These are phyloP conservation scores for Ciconia maguari DNA, from an alignment of 2,113 vertebrate species.

Conservation along the genomic window DNA sequence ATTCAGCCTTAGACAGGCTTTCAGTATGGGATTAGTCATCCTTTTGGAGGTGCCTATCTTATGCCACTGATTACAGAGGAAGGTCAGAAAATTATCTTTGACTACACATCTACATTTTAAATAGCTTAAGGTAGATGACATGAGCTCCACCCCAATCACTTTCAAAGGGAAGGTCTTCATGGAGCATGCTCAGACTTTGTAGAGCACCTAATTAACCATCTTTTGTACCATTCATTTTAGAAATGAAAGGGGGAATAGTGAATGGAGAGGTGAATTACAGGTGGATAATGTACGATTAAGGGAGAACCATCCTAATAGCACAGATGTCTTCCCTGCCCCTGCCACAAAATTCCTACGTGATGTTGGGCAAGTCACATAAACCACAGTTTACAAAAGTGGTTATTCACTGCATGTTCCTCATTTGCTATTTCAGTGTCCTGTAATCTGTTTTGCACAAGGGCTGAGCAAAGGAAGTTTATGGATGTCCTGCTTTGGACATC, in stretches of 20 bases:
- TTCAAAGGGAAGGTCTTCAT: slow-evolving; percentile 13
- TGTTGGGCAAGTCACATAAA: background rate
- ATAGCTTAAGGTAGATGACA: slow-evolving; percentile 47
- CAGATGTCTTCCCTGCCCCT: background rate
- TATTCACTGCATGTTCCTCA: background rate
- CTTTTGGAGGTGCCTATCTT: slow-evolving; percentile 49
- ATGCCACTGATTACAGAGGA: slow-evolving; percentile 60
- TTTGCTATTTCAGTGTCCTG: background rate
- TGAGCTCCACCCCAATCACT: slow-evolving; percentile 28
- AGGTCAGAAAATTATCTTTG: slow-evolving; percentile 45
- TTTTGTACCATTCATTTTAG: slow-evolving; percentile 13
- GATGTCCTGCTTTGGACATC: background rate
- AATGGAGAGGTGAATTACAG: background rate
- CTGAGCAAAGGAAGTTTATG: background rate
- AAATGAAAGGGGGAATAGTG: slow-evolving; percentile 36
- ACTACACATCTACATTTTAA: slow-evolving; percentile 34
- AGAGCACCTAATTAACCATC: background rate
- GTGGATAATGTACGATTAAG: slow-evolving; percentile 21
- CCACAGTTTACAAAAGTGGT: background rate
- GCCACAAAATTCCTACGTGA: background rate
- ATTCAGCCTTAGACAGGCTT: slow-evolving; percentile 12
- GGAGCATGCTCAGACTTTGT: slow-evolving; percentile 19
- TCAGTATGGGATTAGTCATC: slow-evolving; percentile 36
- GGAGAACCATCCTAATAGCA: background rate
- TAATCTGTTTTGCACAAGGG: background rate